These are phyloP conservation scores for Fregetta grallaria DNA, from an alignment of 2,113 vertebrate genomes.

Conservation along the genomic window DNA sequence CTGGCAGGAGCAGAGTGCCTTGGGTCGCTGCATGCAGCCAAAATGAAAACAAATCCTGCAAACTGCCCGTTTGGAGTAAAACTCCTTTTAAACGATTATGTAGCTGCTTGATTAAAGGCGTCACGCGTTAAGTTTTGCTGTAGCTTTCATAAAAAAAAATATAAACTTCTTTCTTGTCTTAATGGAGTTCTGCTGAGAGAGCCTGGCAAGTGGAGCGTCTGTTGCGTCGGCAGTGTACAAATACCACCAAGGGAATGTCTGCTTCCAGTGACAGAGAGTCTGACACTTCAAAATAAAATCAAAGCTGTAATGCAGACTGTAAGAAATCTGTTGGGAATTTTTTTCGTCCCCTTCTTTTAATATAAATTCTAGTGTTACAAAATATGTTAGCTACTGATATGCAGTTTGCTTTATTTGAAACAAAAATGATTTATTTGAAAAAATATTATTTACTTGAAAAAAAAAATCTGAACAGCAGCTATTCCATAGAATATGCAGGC, in stretches of 20 bases:
- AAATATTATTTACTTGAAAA: background rate
- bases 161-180: background rate
- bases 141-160: background rate
- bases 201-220: background rate
- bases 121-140: background rate
- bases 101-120: background rate
- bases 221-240: background rate
- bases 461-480: background rate
- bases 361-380: background rate
- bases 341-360: background rate
- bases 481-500: background rate
- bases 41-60: background rate
- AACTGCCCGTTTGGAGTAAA: background rate
- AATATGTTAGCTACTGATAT: background rate
- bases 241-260: background rate
- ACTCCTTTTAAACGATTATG: background rate
- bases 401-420: background rate
- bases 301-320: conserved; percentile 23
- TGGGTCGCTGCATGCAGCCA: background rate
- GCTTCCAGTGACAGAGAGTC: conserved; percentile 39
- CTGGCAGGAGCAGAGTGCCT: background rate
- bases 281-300: conserved; percentile 41
- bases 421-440: background rate
- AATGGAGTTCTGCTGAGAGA: background rate
- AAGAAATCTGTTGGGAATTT: conserved; percentile 12